These are phyloP conservation scores for Drosophila malerkotliana DNA, from an alignment of 1,140 invertebrate genomes.

Conservation along the genomic window DNA sequence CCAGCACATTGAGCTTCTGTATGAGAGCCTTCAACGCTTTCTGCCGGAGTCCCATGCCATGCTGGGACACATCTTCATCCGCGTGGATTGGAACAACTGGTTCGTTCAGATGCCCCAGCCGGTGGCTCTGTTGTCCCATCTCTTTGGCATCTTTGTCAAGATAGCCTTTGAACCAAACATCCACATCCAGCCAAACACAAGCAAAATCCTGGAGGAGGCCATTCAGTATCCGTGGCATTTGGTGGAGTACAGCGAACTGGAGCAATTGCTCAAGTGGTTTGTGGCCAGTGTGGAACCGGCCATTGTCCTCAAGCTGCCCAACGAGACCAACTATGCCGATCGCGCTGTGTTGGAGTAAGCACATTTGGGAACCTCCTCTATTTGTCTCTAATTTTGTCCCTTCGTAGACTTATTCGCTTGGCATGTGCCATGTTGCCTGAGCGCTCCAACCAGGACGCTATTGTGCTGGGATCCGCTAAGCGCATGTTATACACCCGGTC, in stretches of 20 bases:
- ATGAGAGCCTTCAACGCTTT: conserved; percentile 86
- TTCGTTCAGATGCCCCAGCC: conserved; percentile 83
- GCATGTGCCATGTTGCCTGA: conserved; percentile 71
- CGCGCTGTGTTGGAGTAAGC: conserved; percentile 84
- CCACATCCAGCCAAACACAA: conserved; percentile 84
- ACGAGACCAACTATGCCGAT: conserved; percentile 83
- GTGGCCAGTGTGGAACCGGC: conserved; percentile 90
- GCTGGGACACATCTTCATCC: conserved; percentile 88
- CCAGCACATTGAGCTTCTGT: conserved; percentile 86
- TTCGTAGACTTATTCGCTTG: conserved; percentile 59
- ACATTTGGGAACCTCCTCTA: too few species aligned
- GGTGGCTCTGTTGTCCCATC: conserved; percentile 43
- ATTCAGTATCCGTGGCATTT: conserved; percentile 89
- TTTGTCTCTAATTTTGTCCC: background rate
- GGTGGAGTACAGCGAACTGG: conserved; percentile 88
- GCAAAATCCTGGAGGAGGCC: conserved; percentile 86
- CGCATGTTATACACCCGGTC: conserved; percentile 74
- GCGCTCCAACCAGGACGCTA: conserved; percentile 17
- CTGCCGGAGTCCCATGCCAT: conserved; percentile 89
- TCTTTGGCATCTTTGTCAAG: conserved; percentile 88
- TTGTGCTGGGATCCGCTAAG: conserved; percentile 62
- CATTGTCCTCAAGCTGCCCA: conserved; percentile 86
- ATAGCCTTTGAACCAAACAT: conserved; percentile 89
- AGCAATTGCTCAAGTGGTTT: conserved; percentile 90
- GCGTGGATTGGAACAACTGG: conserved; percentile 83